Conservation (phyloP, 2,113 vertebrate species). For the Lepus timidus region DNA sequence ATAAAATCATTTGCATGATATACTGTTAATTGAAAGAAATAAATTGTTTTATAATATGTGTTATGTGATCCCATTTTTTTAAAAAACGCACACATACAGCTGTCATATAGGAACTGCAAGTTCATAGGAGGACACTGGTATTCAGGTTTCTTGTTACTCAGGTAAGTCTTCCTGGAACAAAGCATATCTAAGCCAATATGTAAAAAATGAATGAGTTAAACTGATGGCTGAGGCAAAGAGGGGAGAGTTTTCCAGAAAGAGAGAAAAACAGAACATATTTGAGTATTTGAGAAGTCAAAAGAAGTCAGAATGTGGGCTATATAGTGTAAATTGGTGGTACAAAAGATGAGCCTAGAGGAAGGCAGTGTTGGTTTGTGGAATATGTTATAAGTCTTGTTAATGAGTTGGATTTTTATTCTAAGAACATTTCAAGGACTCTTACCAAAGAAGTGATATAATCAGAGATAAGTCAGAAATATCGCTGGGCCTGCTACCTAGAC, state of each 20-base stretch:
- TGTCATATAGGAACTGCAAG: not conserved
- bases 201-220: not conserved
- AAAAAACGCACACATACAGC: not conserved
- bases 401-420: not conserved
- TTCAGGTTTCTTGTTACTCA: not conserved
- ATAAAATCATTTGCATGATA: not conserved
- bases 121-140: not conserved
- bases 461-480: constrained; percentile 56
- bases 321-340: not conserved
- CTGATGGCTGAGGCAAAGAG: not conserved
- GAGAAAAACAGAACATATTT: constrained; percentile 13
- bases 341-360: not conserved
- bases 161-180: not conserved
- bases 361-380: not conserved
- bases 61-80: not conserved
- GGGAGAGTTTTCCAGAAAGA: not conserved
- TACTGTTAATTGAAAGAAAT: constrained; percentile 23
- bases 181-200: not conserved
- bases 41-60: not conserved
- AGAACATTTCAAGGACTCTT: not conserved
- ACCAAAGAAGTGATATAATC: not conserved
- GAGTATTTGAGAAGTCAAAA: constrained; percentile 33
- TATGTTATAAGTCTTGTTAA: not conserved
- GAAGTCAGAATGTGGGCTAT: not conserved
- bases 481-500: not conserved